Base-by-base conservation (phyloP, 2,113 vertebrate species). In the Tenrec ecaudatus region DNA sequence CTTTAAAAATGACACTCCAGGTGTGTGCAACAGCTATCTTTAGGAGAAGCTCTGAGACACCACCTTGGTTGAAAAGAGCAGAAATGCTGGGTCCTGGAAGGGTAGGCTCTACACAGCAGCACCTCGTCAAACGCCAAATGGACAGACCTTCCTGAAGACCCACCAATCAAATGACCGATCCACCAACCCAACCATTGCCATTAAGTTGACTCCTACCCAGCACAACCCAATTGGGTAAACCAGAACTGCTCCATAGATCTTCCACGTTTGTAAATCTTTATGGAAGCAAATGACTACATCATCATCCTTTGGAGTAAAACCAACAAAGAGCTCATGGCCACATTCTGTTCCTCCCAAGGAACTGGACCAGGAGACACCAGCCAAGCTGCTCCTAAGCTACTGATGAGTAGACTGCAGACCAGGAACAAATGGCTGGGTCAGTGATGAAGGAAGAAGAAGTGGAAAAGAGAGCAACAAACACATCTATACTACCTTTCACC, bases 381-480 rank as follows among this genome's bases (percentile, higher is more conserved):
- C 23, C 9, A 27, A 27, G 27, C 15, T 20, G 43, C 38, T 8
- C 53, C 36, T 10, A 11, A 12, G 47, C 47, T 53, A 53, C 14
- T 80, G 62, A 22, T 22, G 66, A 89, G 17, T 79, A 76, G 60
- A 36, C 53, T 53, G 76, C 36, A 81, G 84, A 88, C 14, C 47
- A 36, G 62, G 77, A 53, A 22, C 19, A 71, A 40, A 87, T 33
- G n/a, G 53, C 62, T 40, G 4, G 23, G 58, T 25, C 16, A 22
- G 2, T 29, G 27, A 66, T 25, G 33, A 22, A 6, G 0, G 0
- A 71, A 12, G 23, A 68, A 31, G 29, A 2, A 6, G 53, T 5
- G 47, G 4, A 71, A 22, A 53, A 64, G 29, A 27, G 25, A 8
- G 6, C 29, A 78, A 47, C 22, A 62, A 57, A 66, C 40, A 57